Percentiles rank a stretch among this genome's conserved stretches.
These are phyloP conservation scores for Enteromius thamalakanensis DNA, from an alignment of 2,797 vertebrate genomes.

Conservation along the genomic window DNA sequence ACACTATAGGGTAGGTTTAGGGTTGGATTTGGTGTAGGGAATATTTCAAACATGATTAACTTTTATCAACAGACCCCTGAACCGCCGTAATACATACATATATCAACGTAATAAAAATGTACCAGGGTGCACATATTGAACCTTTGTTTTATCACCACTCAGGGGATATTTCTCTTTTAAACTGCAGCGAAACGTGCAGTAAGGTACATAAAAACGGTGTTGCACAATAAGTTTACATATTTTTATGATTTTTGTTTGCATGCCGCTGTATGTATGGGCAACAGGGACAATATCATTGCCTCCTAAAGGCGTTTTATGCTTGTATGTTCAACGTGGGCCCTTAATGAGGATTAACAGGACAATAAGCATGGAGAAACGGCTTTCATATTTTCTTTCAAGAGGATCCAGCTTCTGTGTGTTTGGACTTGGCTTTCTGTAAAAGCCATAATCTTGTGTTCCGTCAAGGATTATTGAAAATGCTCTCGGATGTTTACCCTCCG, in stretches of 20 bases:
- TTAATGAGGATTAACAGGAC: conserved; percentile 61
- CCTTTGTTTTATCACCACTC: too few relatives aligned
- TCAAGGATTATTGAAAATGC: conserved; percentile 67
- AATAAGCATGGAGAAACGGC: conserved; percentile 45
- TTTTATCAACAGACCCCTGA: too few relatives aligned
- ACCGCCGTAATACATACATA: too few relatives aligned
- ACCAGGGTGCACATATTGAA: too few relatives aligned
- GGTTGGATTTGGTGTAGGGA: too few relatives aligned
- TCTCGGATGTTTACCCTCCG: conserved; percentile 61
- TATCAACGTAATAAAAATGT: too few relatives aligned
- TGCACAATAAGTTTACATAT: too few relatives aligned
- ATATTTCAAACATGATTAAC: too few relatives aligned
- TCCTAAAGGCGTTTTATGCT: conserved; percentile 46
- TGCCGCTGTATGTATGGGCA: not conserved
- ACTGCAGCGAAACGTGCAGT: too few relatives aligned
- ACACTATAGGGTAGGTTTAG: too few relatives aligned
- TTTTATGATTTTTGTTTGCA: not conserved
- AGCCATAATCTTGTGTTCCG: conserved; percentile 66
- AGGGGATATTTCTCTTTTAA: too few relatives aligned
- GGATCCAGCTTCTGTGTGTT: conserved; percentile 40
- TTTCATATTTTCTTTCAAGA: conserved; percentile 54
- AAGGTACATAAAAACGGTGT: too few relatives aligned
- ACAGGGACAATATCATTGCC: conserved; percentile 7
- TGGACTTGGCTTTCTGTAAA: conserved; percentile 57
- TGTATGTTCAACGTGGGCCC: conserved; percentile 45